Evolutionary conservation across 2,113 vertebrate genomes (phyloP).

Genomic region (Heterotis niloticus): DNA sequence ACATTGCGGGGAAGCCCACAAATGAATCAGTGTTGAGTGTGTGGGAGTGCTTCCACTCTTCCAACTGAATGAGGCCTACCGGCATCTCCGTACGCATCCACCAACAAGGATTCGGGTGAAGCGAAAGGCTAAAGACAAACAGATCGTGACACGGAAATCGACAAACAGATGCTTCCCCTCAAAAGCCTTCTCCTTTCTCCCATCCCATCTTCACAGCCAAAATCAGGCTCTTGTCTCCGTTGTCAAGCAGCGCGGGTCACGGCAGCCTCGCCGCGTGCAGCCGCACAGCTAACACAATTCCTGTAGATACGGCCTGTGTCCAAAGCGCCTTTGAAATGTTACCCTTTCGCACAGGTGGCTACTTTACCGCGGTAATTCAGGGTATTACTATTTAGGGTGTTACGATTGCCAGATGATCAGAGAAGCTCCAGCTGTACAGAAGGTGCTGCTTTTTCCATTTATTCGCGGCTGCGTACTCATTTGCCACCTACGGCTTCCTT

Average conservation of each 20-base stretch:
- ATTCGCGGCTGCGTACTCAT: no score
- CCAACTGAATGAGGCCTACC: neutral
- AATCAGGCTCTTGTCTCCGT: neutral
- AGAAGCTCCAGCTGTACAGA: no score
- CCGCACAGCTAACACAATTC: neutral
- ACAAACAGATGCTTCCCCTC: neutral
- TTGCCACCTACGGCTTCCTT: neutral
- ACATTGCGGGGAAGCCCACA: no score
- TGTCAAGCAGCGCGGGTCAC: neutral
- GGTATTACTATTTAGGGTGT: neutral
- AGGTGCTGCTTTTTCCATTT: no score
- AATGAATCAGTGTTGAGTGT: no score
- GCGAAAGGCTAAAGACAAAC: neutral
- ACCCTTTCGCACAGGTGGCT: slow-evolving; percentile 45
- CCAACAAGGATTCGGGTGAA: neutral
- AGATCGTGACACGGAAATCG: neutral
- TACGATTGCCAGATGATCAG: no score
- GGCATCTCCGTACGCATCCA: neutral
- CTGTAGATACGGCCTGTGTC: slow-evolving; percentile 26
- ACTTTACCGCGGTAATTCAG: neutral
- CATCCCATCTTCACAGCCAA: neutral
- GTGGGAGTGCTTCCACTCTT: no score
- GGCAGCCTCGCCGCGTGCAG: neutral
- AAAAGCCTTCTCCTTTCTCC: neutral
- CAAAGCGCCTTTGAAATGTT: slow-evolving; percentile 56